Evolutionary conservation across 2,888 invertebrate species (phyloP).

Genomic region (Mayetiola destructor): DNA sequence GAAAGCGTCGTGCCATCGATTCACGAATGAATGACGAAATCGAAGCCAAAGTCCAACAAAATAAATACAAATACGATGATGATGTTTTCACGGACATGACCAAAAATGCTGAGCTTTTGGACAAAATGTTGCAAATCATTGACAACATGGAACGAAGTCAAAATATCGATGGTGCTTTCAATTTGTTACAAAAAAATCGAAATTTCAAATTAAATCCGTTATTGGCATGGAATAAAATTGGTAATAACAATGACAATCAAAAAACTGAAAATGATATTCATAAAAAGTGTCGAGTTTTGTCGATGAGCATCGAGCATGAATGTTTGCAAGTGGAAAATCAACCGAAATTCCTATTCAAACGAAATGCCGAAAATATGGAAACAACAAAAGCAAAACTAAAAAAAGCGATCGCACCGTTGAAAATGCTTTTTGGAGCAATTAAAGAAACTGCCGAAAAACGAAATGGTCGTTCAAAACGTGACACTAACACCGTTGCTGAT

Average conservation of each 20-base stretch:
- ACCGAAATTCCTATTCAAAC: background rate
- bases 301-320: slow-evolving; percentile 11
- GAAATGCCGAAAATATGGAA: background rate
- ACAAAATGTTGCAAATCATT: slow-evolving; percentile 11
- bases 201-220: background rate
- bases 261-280: background rate
- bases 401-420: background rate
- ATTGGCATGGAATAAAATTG: background rate
- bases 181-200: too few species aligned
- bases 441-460: background rate
- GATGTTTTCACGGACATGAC: background rate
- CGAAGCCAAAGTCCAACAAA: background rate
- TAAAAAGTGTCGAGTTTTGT: slow-evolving; percentile 11
- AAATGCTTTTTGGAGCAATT: background rate
- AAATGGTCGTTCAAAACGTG: too few species aligned
- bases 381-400: background rate
- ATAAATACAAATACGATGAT: background rate
- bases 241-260: background rate
- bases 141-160: slow-evolving; percentile 14
- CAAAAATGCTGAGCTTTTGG: background rate
- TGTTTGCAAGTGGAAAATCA: background rate
- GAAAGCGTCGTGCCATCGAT: background rate
- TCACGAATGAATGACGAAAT: slow-evolving; percentile 1
- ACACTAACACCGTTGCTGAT: too few species aligned
- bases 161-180: too few species aligned